Evolutionary conservation across 2,797 vertebrate genomes (phyloP), one percentile per base, ranked within the genome.

Genomic region (Silurus lanzhouensis): DNA sequence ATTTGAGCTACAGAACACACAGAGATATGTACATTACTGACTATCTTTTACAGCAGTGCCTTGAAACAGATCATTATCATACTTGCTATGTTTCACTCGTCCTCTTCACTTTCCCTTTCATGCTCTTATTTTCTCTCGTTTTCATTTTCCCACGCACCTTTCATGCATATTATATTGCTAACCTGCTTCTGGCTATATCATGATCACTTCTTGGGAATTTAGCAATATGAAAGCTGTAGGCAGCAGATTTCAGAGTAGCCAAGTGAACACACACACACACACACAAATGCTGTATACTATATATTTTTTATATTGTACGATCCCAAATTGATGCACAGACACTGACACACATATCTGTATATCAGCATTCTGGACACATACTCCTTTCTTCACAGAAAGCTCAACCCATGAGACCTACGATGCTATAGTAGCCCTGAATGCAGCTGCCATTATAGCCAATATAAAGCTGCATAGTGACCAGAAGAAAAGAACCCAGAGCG

Each of bases 401-500:
- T 66, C 58, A 55, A 90, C 91, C 2, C 86, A 85, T 72, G 92
- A 90, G 86, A 91, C 92, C 81, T 88, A 91, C 19, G 92, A 94
- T 83, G 89, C 93, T 25, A 87, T 95, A 89, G 88, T 95, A 38
- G 94, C 95, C 61, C 90, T 93, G 84, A 95, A 95, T 25, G 95
- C 94, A 0, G 95, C 95, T 1, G 92, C 94, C 1, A 91, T 96
- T 90, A 95, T 96, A 52, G 94, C 94, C 57, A 95, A 95, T 85
- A 94, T 96, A 90, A 96, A 95, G 91, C 93, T 94, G 85, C 95
- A 95, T 88, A 91, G 91, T 84, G 92, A 92, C 82, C 92, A 94
- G 8, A 94, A 90, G 81, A 89, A 89, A 89, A 94, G 25, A 85
- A 70, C 19, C 13, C 61, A 68, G 61, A 22, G 17, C 71, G 7